Evolutionary conservation across 2,888 invertebrate genomes (phyloP).

Genomic region (Cerceris ruficornis): DNA sequence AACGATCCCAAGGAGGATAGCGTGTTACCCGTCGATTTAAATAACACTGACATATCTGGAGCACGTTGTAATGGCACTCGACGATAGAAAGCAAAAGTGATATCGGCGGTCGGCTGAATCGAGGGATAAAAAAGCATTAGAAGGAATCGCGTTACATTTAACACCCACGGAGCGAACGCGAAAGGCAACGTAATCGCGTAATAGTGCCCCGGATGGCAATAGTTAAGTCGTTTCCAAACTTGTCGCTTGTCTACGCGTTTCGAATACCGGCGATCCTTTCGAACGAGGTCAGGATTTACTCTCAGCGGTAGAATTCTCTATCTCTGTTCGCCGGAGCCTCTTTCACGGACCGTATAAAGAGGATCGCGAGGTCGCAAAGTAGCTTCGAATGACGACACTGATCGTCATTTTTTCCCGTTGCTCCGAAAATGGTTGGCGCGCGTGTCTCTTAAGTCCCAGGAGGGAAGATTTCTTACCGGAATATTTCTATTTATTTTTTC

Average conservation of each 20-base stretch:
- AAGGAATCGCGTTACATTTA: slow-evolving; percentile 23
- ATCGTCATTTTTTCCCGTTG: slow-evolving; percentile 10
- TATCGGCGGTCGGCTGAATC: slow-evolving; percentile 7
- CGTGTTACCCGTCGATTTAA: not conserved
- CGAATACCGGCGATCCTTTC: slow-evolving; percentile 44
- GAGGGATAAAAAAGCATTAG: slow-evolving; percentile 2
- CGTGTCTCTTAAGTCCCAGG: too few species aligned
- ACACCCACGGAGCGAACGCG: not conserved
- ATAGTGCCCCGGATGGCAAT: slow-evolving; percentile 47
- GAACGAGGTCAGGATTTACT: slow-evolving; percentile 61
- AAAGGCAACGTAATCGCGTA: slow-evolving; percentile 50
- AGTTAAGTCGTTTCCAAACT: slow-evolving; percentile 65
- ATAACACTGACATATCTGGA: slow-evolving; percentile 5
- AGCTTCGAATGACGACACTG: slow-evolving; percentile 51
- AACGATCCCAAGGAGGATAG: too few species aligned
- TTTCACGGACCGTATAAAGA: slow-evolving; percentile 53
- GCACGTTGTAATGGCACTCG: slow-evolving; percentile 1
- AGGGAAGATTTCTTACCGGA: too few species aligned
- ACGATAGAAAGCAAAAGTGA: slow-evolving; percentile 25
- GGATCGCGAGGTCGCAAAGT: slow-evolving; percentile 41
- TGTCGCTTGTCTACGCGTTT: slow-evolving; percentile 54
- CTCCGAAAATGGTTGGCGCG: slow-evolving; percentile 40
- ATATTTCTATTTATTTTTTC: too few species aligned
- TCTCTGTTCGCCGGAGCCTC: slow-evolving; percentile 15
- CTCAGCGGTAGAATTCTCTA: slow-evolving; percentile 44